These are phyloP conservation scores for Paramormyrops hopkinsi DNA, from an alignment of 2,797 vertebrate species.

Conservation along the genomic window DNA sequence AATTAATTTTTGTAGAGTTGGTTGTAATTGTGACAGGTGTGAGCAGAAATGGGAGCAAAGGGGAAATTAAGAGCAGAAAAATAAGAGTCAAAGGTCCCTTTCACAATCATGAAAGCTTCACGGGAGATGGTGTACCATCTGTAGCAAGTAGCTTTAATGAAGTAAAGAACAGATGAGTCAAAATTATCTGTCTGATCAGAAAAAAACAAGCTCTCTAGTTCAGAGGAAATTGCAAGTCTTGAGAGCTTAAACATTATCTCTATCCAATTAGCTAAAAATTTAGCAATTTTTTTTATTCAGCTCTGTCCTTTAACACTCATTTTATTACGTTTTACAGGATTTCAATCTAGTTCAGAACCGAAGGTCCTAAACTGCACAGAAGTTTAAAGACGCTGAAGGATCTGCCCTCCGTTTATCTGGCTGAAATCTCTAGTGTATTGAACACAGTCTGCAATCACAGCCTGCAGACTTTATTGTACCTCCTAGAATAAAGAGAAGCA, in stretches of 20 bases:
- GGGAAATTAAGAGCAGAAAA: not conserved
- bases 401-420: not conserved
- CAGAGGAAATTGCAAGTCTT: not conserved
- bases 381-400: not conserved
- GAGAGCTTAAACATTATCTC: not conserved
- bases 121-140: not conserved
- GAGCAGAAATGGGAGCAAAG: not conserved
- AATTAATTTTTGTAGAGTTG: not conserved
- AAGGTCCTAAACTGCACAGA: not conserved
- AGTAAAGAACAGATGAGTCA: not conserved
- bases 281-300: not conserved
- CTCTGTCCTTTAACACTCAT: not conserved
- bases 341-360: not conserved
- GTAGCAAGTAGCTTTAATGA: not conserved
- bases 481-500: slow-evolving; percentile 1
- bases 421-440: not conserved
- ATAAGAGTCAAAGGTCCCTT: not conserved
- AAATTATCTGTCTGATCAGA: not conserved
- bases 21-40: not conserved
- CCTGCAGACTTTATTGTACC: not conserved
- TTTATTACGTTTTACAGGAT: not conserved
- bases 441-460: not conserved
- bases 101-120: not conserved
- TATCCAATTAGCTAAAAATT: not conserved
- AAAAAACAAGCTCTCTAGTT: not conserved